Evolutionary conservation across 2,888 invertebrate species (phyloP).

Genomic region (Agapostemon virescens): DNA sequence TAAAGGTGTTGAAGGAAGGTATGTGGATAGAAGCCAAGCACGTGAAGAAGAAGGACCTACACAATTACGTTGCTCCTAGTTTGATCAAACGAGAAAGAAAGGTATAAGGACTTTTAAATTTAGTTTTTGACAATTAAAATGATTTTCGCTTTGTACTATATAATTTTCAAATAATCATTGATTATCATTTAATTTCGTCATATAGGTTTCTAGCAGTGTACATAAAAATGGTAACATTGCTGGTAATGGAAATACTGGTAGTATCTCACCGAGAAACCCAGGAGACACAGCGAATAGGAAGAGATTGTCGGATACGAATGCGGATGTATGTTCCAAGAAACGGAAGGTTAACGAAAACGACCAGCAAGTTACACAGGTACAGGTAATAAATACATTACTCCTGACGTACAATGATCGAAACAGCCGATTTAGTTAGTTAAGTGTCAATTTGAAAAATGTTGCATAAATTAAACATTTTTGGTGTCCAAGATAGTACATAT

Average conservation of each 20-base stretch:
- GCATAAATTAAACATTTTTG: too few relatives aligned
- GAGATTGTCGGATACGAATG: slow-evolving; percentile 70
- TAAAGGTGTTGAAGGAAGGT: slow-evolving; percentile 86
- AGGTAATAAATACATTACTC: background rate
- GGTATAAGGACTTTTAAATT: slow-evolving; percentile 69
- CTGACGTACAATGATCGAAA: background rate
- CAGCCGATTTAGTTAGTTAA: too few relatives aligned
- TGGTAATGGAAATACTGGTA: slow-evolving; percentile 71
- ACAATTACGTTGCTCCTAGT: slow-evolving; percentile 87
- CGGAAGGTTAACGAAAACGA: slow-evolving; percentile 65
- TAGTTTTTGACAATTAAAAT: background rate
- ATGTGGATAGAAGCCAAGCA: slow-evolving; percentile 93
- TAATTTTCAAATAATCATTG: background rate
- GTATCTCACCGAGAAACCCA: slow-evolving; percentile 70
- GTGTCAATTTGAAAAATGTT: too few relatives aligned
- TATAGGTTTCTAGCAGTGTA: slow-evolving; percentile 69
- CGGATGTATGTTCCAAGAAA: slow-evolving; percentile 69
- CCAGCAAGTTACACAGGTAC: slow-evolving; percentile 71
- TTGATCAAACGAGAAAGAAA: slow-evolving; percentile 88
- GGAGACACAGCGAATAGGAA: slow-evolving; percentile 65
- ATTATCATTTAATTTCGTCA: slow-evolving; percentile 26
- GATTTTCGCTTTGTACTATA: background rate
- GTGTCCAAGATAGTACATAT: too few relatives aligned
- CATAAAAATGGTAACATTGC: slow-evolving; percentile 72
- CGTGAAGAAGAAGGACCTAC: slow-evolving; percentile 90